Percentiles rank a stretch among this genome's conserved stretches.
These are phyloP conservation scores for Sericinus montela DNA, from an alignment of 2,888 invertebrate genomes.

Conservation along the genomic window DNA sequence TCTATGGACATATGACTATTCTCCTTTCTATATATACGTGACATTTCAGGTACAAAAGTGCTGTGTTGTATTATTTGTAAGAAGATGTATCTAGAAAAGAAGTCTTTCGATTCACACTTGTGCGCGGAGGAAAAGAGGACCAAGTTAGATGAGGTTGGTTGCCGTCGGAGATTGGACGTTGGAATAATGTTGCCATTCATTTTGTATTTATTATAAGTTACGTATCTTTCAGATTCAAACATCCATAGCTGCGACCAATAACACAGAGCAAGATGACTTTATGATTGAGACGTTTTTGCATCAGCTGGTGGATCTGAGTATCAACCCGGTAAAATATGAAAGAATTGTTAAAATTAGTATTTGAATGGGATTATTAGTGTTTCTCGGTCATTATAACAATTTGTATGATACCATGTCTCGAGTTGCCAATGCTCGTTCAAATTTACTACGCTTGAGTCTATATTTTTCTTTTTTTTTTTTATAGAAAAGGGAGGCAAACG, in stretches of 20 bases:
- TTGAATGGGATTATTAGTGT: too few species aligned
- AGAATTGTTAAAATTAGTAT: too few species aligned
- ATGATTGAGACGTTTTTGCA: conserved; percentile 2
- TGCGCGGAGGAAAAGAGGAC: conserved; percentile 34
- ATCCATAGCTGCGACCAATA: not conserved
- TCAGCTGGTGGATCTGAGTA: not conserved
- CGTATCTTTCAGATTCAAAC: conserved; percentile 3
- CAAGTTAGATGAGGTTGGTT: conserved; percentile 23
- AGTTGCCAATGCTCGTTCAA: too few species aligned
- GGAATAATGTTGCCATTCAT: not conserved
- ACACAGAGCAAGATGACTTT: conserved; percentile 3
- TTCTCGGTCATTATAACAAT: too few species aligned
- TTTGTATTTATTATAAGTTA: too few species aligned
- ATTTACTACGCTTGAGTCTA: too few species aligned
- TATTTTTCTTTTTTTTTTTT: too few species aligned
- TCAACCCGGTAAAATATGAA: not conserved
- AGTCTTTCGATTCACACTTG: conserved; percentile 43
- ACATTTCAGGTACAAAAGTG: conserved; percentile 43
- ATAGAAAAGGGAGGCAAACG: too few species aligned
- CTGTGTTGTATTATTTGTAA: conserved; percentile 55
- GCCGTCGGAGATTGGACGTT: too few species aligned
- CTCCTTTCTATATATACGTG: too few species aligned
- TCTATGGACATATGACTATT: too few species aligned
- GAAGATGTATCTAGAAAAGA: conserved; percentile 53
- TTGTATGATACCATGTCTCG: too few species aligned